Percentiles rank a stretch among this genome's conserved stretches.
phyloP scores from a whole-genome alignment of 2,888 invertebrate species.

The Hirtodrosophila histrioides region DNA sequence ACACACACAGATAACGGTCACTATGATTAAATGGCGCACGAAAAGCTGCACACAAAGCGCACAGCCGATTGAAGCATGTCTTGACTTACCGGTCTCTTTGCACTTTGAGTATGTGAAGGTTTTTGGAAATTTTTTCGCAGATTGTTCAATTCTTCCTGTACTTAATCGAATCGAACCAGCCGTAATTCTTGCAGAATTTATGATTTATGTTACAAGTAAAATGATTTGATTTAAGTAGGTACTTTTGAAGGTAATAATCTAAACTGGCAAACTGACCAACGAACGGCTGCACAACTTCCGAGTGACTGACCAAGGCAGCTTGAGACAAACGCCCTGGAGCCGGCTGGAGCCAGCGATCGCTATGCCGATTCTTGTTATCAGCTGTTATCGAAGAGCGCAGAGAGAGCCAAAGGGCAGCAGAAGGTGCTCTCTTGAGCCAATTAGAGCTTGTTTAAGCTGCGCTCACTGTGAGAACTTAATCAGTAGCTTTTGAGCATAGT shows the following conservation, averaged over 20 bases:
- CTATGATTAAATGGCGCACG: slow-evolving; percentile 61
- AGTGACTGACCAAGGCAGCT: slow-evolving; percentile 55
- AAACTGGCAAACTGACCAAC: slow-evolving; percentile 33
- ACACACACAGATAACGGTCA: slow-evolving; percentile 62
- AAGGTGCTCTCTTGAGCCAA: slow-evolving; percentile 2
- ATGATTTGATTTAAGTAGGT: not conserved
- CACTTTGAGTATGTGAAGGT: slow-evolving; percentile 2
- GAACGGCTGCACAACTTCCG: slow-evolving; percentile 68
- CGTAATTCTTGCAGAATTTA: slow-evolving; percentile 4
- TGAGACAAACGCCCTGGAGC: slow-evolving; percentile 20
- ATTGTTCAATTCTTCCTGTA: not conserved
- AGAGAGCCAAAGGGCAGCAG: not conserved
- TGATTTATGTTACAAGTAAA: slow-evolving; percentile 10
- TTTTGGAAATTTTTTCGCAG: not conserved
- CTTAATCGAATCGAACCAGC: slow-evolving; percentile 14
- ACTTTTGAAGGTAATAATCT: slow-evolving; percentile 8
- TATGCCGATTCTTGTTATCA: slow-evolving; percentile 43
- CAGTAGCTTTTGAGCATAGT: too few relatives aligned
- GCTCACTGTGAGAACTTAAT: slow-evolving; percentile 1
- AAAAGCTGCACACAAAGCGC: slow-evolving; percentile 36
- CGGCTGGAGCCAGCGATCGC: slow-evolving; percentile 36
- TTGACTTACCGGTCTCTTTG: slow-evolving; percentile 69
- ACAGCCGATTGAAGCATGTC: slow-evolving; percentile 54
- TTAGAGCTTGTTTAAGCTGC: not conserved
- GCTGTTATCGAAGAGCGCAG: slow-evolving; percentile 34